Base-by-base conservation (phyloP, 35 echinoderm and acorn worm species). In the Heliocidaris erythrogramma region DNA sequence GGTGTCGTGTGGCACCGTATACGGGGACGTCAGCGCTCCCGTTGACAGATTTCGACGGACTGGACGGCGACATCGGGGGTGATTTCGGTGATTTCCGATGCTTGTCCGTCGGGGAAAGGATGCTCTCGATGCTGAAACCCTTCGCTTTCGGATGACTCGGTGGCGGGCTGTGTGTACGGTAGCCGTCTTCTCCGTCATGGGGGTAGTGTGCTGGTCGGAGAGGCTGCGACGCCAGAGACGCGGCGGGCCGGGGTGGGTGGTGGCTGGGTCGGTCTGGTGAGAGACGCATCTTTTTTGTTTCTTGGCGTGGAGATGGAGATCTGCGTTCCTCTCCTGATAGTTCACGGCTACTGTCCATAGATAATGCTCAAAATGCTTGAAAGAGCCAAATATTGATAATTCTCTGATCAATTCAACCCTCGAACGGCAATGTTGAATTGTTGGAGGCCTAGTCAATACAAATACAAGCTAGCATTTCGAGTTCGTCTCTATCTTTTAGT, bases 41-140 rank as follows among this genome's bases (percentile, higher is more conserved):
- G 27, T 59, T 49, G 48, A 10, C 17, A 18, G 48, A 30, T 29
- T 21, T 49, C 9, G 91, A 52, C 31, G 91, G 91, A 92, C 91
- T 92, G 17, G 91, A n/a, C 5, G 91, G 91, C 48, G 91, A 52
- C 31, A 48, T 32, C 91, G 91, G 47, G 3, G 91, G 50, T 30
- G 91, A 92, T 30, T 16, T 49, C 91, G 49, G 91, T n/a, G 91
- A 92, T 27, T 92, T 92, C 49, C 30, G 91, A n/a, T 92, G 91
- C 87, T 89, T 89, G 31, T 89, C 87, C 87, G 87, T 89, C 31
- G 87, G 87, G 21, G 91, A 92, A 8, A 92, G 91, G 16, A 92
- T 92, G 91, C 91, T 92, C 48, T 92, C 91, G 91, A 92, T 92
- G 13, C 91, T 92, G 91, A 92, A 92, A 5, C 48, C 91, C 48